phyloP scores from a whole-genome alignment of 2,888 invertebrate species.

The Lathronympha strigana region DNA sequence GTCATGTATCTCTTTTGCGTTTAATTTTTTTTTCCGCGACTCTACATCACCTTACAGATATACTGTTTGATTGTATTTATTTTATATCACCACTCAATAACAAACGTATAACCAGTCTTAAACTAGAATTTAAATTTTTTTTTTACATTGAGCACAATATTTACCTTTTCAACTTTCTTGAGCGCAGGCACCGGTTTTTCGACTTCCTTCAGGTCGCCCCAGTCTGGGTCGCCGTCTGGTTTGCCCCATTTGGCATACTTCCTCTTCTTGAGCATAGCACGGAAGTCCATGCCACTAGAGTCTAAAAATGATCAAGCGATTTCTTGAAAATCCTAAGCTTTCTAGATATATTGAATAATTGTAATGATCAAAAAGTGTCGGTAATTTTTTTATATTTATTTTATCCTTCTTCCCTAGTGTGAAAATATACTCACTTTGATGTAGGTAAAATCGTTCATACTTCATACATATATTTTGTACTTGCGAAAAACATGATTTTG shows the following conservation, averaged over 20 bases:
- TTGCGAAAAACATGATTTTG: too few species aligned
- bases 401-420: too few species aligned
- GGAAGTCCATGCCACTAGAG: slow-evolving; percentile 99
- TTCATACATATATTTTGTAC: too few species aligned
- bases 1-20: background rate
- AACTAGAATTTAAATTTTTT: background rate
- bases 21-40: slow-evolving; percentile 30
- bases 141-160: slow-evolving; percentile 48
- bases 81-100: slow-evolving; percentile 70
- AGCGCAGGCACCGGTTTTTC: slow-evolving; percentile 94
- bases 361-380: too few species aligned
- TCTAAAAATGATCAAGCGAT: slow-evolving; percentile 79
- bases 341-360: too few species aligned
- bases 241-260: slow-evolving; percentile 97
- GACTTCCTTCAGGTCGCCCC: slow-evolving; percentile 96
- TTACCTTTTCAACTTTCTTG: slow-evolving; percentile 97
- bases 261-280: slow-evolving; percentile 98
- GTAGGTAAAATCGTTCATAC: too few species aligned
- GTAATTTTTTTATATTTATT: too few species aligned
- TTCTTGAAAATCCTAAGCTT: background rate
- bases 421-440: too few species aligned
- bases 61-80: slow-evolving; percentile 16
- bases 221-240: slow-evolving; percentile 96
- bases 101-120: background rate
- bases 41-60: slow-evolving; percentile 40